phyloP scores from a whole-genome alignment of 1,140 invertebrate species.

The Choristoneura fumiferana region DNA sequence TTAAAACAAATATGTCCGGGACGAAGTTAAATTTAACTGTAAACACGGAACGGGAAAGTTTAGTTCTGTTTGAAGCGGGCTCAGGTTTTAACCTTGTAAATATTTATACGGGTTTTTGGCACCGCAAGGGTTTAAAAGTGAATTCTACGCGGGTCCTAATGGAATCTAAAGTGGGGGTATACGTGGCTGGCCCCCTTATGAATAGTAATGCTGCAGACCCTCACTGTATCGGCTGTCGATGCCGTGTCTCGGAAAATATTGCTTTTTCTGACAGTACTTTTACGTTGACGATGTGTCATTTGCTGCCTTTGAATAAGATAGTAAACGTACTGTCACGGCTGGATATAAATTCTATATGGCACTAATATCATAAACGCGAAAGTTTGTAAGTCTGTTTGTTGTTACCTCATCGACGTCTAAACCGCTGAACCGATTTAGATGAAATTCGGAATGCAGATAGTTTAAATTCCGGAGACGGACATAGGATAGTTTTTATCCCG shows the following conservation, averaged over 20 bases:
- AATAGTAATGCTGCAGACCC: neutral
- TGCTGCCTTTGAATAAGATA: too few species aligned
- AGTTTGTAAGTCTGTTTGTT: too few species aligned
- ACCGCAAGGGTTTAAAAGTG: constrained; percentile 14
- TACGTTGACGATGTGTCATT: too few species aligned
- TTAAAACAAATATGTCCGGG: neutral
- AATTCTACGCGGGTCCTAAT: neutral
- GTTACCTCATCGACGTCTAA: too few species aligned
- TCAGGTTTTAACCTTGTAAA: neutral
- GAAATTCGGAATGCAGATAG: too few species aligned
- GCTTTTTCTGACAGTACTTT: neutral
- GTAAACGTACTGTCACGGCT: too few species aligned
- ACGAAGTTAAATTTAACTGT: neutral
- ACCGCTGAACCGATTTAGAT: too few species aligned
- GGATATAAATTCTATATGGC: too few species aligned
- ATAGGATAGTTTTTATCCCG: too few species aligned
- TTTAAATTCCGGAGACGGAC: too few species aligned
- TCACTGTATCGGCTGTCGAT: neutral
- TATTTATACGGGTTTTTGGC: constrained; percentile 15
- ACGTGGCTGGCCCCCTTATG: neutral
- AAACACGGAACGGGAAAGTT: neutral
- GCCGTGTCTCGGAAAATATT: constrained; percentile 2
- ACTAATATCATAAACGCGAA: too few species aligned
- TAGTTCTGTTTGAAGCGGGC: neutral
- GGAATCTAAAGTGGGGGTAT: constrained; percentile 15